Evolutionary conservation across 2,797 vertebrate species (phyloP).

Genomic region (Pogonophryne albipinna): DNA sequence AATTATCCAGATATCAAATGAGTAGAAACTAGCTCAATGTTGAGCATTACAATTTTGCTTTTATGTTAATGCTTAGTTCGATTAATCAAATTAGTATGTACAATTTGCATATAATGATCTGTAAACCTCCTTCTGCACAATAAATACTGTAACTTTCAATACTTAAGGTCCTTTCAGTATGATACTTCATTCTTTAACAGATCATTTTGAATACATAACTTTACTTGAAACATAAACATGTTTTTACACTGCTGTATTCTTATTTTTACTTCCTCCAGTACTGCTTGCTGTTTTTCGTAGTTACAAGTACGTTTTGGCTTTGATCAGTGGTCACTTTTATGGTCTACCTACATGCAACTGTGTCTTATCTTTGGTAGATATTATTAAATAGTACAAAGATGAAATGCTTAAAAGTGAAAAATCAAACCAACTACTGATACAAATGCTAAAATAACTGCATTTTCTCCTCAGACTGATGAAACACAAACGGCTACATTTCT

Average conservation of each 20-base stretch:
- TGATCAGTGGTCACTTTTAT: not conserved
- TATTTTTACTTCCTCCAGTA: not conserved
- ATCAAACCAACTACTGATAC: constrained; percentile 4
- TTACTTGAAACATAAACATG: not conserved
- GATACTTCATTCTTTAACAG: not conserved
- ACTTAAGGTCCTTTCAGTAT: not conserved
- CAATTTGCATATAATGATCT: too few relatives aligned
- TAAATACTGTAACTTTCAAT: not conserved
- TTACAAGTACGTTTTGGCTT: not conserved
- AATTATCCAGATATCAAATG: not conserved
- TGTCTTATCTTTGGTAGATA: not conserved
- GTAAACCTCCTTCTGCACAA: not conserved
- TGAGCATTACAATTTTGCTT: constrained; percentile 11
- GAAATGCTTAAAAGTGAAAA: not conserved
- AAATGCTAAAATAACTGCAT: constrained; percentile 8
- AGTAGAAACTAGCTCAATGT: not conserved
- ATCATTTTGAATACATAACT: not conserved
- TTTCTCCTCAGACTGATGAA: constrained; percentile 8
- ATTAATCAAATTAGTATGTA: not conserved
- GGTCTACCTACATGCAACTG: not conserved
- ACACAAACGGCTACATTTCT: constrained; percentile 29
- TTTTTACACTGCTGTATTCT: not conserved
- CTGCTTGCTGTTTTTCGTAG: not conserved
- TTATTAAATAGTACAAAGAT: not conserved
- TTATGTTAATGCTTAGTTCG: not conserved